Evolutionary conservation across 2,797 vertebrate genomes (phyloP).

Genomic region (Danio aesculapii): DNA sequence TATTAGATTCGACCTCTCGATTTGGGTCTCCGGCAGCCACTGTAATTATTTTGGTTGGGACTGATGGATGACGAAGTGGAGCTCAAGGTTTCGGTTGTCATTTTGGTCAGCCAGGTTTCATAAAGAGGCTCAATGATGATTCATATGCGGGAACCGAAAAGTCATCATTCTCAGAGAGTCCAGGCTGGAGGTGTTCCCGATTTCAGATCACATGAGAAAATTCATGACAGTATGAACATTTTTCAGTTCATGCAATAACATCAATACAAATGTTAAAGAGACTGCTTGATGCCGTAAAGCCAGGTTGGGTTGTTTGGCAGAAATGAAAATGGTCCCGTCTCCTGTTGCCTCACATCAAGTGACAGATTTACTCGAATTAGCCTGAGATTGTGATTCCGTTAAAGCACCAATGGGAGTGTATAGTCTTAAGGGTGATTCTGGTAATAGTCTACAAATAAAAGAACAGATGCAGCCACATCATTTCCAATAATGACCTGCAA

Average conservation of each 20-base stretch:
- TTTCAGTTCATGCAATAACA: neutral
- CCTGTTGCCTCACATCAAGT: neutral
- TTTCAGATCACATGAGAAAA: neutral
- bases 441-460: too few species aligned
- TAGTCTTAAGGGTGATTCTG: too few species aligned
- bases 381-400: too few species aligned
- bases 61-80: slow-evolving; percentile 45
- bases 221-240: neutral
- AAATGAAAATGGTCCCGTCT: neutral
- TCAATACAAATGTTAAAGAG: neutral
- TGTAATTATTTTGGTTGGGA: slow-evolving; percentile 40
- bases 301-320: neutral
- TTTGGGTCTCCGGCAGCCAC: slow-evolving; percentile 32
- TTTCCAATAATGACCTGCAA: too few species aligned
- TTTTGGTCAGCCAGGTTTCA: slow-evolving; percentile 25
- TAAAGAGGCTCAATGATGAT: slow-evolving; percentile 24
- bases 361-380: too few species aligned
- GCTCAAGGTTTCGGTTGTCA: slow-evolving; percentile 29
- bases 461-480: too few species aligned
- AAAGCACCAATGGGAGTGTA: too few species aligned
- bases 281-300: neutral
- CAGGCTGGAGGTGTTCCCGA: neutral
- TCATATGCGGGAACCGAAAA: slow-evolving; percentile 19
- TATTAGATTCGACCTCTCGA: slow-evolving; percentile 48
- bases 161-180: neutral